A percentile compares a stretch with the other conserved stretches of the same genome.
Conservation (phyloP, 2,113 vertebrate genomes). For the Corythaixoides concolor region DNA sequence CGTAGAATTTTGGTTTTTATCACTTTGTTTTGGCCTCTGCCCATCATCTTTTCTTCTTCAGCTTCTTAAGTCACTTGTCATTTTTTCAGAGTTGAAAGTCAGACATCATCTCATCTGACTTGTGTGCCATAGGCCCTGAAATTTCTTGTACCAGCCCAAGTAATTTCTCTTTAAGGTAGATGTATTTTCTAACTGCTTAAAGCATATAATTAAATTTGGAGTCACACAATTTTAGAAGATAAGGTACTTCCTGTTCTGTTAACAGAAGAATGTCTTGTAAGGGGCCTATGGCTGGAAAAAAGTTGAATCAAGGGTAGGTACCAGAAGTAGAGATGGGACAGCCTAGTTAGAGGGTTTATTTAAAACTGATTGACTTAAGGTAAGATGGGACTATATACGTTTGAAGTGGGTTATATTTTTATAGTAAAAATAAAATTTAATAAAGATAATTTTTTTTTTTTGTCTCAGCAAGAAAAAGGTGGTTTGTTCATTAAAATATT, state of each 20-base stretch:
- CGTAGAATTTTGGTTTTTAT: neutral
- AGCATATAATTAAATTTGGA: constrained; percentile 27
- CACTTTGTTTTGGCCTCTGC: neutral
- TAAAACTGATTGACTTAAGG: neutral
- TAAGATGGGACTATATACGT: neutral
- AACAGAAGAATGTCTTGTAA: neutral
- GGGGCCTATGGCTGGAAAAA: neutral
- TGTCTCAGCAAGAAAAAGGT: neutral
- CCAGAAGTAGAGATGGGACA: neutral
- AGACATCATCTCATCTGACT: neutral
- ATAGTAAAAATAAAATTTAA: neutral
- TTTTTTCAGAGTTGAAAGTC: neutral
- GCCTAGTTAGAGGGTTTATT: neutral
- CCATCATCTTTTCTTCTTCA: neutral
- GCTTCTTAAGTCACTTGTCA: neutral
- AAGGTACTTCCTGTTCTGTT: constrained; percentile 45
- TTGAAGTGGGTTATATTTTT: neutral
- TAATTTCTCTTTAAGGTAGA: constrained; percentile 24
- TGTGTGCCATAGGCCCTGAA: neutral
- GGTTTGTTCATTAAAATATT: neutral
- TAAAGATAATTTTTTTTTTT: neutral
- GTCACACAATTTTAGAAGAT: constrained; percentile 14
- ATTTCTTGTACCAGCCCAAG: constrained; percentile 23
- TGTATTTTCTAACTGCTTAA: neutral
- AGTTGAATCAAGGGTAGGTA: neutral